phyloP scores from a whole-genome alignment of 2,797 vertebrate species.

The Gobio occitaniae region DNA sequence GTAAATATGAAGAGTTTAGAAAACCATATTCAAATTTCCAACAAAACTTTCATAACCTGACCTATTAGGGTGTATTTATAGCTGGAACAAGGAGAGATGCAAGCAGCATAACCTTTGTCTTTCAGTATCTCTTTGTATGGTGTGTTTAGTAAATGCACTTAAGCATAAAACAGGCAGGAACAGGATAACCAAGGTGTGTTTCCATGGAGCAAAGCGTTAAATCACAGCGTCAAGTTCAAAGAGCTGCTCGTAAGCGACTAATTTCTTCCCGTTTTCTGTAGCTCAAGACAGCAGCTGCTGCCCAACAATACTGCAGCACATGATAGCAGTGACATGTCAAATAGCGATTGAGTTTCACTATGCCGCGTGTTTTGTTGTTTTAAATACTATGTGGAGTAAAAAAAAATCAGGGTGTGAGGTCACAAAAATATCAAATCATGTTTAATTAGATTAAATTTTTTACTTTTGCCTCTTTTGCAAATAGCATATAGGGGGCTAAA shows the following conservation, averaged over 20 bases:
- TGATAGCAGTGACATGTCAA: conserved; percentile 4
- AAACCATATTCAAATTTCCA: not conserved
- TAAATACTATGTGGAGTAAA: not conserved
- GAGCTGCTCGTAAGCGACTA: conserved; percentile 24
- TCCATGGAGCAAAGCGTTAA: conserved; percentile 25
- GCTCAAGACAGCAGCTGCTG: conserved; percentile 38
- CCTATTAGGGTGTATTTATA: conserved; percentile 11
- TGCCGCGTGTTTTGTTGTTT: conserved; percentile 14
- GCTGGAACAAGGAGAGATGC: not conserved
- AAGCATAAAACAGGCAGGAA: conserved; percentile 26
- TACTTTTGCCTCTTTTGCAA: too few relatives aligned
- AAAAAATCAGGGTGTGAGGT: not conserved
- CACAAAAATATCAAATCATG: conserved; percentile 9
- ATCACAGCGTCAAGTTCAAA: conserved; percentile 31
- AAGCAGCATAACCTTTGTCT: not conserved
- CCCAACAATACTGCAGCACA: conserved; percentile 1
- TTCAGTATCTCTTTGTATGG: conserved; percentile 1
- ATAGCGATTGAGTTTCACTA: conserved; percentile 16
- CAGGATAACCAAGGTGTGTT: conserved; percentile 15
- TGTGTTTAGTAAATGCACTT: conserved; percentile 8
- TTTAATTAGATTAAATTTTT: not conserved
- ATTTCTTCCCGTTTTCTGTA: not conserved
- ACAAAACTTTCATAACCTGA: not conserved
- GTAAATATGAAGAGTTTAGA: conserved; percentile 28
- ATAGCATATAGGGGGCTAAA: too few relatives aligned